Base-by-base conservation (phyloP, 2,113 vertebrate genomes). In the Polypterus bichir region DNA sequence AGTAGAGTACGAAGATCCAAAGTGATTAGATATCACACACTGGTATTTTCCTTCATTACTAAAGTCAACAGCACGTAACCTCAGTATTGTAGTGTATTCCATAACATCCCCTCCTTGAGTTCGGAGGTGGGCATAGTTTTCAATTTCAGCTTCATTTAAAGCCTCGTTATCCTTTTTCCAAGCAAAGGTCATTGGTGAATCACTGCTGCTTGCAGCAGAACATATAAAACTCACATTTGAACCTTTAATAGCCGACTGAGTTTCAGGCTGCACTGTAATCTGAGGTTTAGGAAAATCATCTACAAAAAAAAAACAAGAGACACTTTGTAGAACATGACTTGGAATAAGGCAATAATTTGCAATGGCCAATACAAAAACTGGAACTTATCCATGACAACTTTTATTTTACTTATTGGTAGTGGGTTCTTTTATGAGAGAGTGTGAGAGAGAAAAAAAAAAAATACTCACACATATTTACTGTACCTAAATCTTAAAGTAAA, bases 11-110 rank as follows among this genome's bases (percentile, higher is more conserved):
- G 93, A 94, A 1, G 93, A 94, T 7, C 95, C 95, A 46, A 97
- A 98, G 74, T 97, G 92, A 82, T 98, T 98, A 75, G 96, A 98
- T 86, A 98, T 97, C 74, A 98, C 92, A 45, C 96, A 98, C 68
- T 98, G 96, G 70, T 97, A 98, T 72, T 84, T 92, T 47, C 96
- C 96, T 74, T 98, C 93, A 1, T 81, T 93, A 79, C 81, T 74
- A 68, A 97, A 98, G 9, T 90, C 88, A 47, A 98, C 92, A 0
- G 76, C 74, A n/a, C 71, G 88, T 6, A 98, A 88, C 54, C 87
- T 83, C 48, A 98, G 84, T 0, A 91, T 90, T 68, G 91, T 96
- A 4, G 93, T 98, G 27, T 98, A 97, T 72, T 97, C 92, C 46
- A 96, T 97, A 75, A 97, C 88, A 57, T 93, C 84, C 0, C 89